Evolutionary conservation across 2,797 vertebrate species (phyloP).

Genomic region (Enteromius afrohamiltoni): DNA sequence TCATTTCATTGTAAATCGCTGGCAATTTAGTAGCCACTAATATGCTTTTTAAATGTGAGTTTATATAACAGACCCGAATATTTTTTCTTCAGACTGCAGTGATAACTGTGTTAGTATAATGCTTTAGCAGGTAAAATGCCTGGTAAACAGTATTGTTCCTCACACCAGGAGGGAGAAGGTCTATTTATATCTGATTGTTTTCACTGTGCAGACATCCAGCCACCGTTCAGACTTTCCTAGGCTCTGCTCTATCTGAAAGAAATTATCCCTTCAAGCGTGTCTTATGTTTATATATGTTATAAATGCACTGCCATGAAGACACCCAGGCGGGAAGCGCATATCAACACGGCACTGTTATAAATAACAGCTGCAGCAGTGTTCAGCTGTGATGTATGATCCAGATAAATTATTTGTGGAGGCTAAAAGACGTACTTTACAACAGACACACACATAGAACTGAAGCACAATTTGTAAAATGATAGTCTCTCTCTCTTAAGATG

Average conservation of each 20-base stretch:
- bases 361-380: neutral
- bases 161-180: slow-evolving; percentile 42
- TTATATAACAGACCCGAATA: neutral
- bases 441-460: slow-evolving; percentile 23
- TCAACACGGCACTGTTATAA: slow-evolving; percentile 38
- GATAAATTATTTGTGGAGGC: slow-evolving; percentile 28
- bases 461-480: slow-evolving; percentile 23
- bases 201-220: slow-evolving; percentile 59
- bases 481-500: neutral
- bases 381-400: slow-evolving; percentile 9
- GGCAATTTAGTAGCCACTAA: neutral
- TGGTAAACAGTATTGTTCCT: slow-evolving; percentile 34
- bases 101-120: neutral
- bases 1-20: neutral
- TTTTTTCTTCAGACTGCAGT: neutral
- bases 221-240: slow-evolving; percentile 57
- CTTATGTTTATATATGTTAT: slow-evolving; percentile 45
- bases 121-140: slow-evolving; percentile 36
- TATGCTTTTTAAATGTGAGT: neutral
- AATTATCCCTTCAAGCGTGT: slow-evolving; percentile 60
- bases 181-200: slow-evolving; percentile 76
- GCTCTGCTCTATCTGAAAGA: slow-evolving; percentile 48
- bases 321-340: slow-evolving; percentile 28
- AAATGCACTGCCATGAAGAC: slow-evolving; percentile 39
- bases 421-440: slow-evolving; percentile 20